These are phyloP conservation scores for Ceraclea dissimilis DNA, from an alignment of 2,888 invertebrate species.

Conservation along the genomic window DNA sequence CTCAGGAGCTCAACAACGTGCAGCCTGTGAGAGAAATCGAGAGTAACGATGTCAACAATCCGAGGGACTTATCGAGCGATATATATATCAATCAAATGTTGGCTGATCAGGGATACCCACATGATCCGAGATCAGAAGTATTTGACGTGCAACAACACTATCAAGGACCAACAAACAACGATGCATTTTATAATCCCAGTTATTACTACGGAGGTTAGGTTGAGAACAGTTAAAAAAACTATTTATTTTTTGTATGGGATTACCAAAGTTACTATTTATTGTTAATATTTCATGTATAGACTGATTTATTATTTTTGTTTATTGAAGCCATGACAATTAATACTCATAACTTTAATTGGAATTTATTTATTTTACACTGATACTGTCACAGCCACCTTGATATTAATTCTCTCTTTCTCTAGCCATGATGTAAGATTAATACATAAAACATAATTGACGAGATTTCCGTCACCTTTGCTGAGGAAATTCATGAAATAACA, in stretches of 20 bases:
- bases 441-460: no score
- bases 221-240: not conserved
- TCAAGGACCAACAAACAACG: not conserved
- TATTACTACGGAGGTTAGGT: not conserved
- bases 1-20: constrained; percentile 5
- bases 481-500: no score
- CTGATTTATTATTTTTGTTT: not conserved
- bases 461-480: no score
- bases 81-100: constrained; percentile 36
- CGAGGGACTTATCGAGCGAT: constrained; percentile 37
- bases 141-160: not conserved
- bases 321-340: not conserved
- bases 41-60: constrained; percentile 25
- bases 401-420: no score
- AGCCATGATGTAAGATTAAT: no score
- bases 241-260: constrained; percentile 14
- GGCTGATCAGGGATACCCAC: constrained; percentile 32
- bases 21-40: constrained; percentile 16
- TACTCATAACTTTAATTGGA: no score
- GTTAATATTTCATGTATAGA: constrained; percentile 16
- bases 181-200: not conserved
- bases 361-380: no score
- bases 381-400: no score
- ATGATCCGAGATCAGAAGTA: constrained; percentile 38
- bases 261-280: constrained; percentile 26